Percentiles rank a stretch among this genome's conserved stretches.
Evolutionary conservation across 2,113 vertebrate genomes (phyloP).

Genomic region (Cyprinus carpio): DNA sequence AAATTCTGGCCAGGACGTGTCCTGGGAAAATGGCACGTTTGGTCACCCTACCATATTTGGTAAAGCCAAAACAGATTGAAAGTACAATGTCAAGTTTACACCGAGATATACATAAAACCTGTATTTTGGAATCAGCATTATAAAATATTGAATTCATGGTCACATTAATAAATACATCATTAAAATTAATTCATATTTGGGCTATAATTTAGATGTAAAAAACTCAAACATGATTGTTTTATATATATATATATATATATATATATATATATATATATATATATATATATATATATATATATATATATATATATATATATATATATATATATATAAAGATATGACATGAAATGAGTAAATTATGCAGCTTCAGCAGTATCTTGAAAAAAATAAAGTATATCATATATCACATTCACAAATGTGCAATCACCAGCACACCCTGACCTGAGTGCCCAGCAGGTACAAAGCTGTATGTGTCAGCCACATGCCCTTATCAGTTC

Average conservation of each 20-base stretch:
- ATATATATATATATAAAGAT: too few species aligned
- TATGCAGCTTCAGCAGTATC: neutral
- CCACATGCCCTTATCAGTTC: conserved; percentile 99
- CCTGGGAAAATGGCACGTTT: too few species aligned
- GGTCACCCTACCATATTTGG: too few species aligned
- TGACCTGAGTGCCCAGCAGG: conserved; percentile 27
- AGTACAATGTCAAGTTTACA: neutral
- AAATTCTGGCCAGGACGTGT: too few species aligned
- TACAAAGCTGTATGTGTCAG: conserved; percentile 73
- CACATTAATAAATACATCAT: too few species aligned
- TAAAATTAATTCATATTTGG: too few species aligned
- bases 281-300: too few species aligned
- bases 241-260: neutral
- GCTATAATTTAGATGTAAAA: neutral
- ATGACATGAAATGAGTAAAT: neutral
- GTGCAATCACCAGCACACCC: neutral
- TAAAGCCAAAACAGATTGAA: neutral
- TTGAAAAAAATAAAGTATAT: neutral
- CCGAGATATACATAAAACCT: too few species aligned
- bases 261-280: neutral
- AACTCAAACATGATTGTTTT: neutral
- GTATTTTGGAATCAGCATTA: too few species aligned
- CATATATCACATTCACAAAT: neutral
- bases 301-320: neutral
- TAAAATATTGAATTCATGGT: too few species aligned